These are phyloP conservation scores for Drosophila aff. DNA, from an alignment of 1,140 invertebrate genomes.

Conservation along the genomic window DNA sequence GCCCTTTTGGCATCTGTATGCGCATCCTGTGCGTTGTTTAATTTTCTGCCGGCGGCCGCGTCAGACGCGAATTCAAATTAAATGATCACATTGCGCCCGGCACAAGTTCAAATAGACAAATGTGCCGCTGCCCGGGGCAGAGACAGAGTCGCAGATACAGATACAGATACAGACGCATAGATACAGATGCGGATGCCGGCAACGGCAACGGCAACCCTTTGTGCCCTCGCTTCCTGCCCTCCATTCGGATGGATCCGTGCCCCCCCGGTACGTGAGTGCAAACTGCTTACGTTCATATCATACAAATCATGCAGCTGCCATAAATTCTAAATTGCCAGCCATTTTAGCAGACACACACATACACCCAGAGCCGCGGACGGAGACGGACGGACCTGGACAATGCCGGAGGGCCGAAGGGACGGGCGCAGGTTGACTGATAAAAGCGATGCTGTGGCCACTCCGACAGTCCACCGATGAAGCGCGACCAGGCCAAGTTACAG, in stretches of 20 bases:
- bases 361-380: constrained; percentile 7
- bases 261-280: constrained; percentile 73
- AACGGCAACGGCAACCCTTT: constrained; percentile 35
- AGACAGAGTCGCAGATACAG: constrained; percentile 6
- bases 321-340: constrained; percentile 84
- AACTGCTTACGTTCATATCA: constrained; percentile 81
- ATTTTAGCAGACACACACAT: constrained; percentile 61
- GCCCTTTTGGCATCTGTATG: constrained; percentile 15
- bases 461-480: constrained; percentile 11
- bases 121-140: constrained; percentile 38
- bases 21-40: constrained; percentile 41
- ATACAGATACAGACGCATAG: constrained; percentile 2
- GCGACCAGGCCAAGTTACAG: constrained; percentile 23
- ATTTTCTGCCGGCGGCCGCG: constrained; percentile 39
- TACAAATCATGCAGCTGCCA: constrained; percentile 84
- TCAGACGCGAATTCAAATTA: constrained; percentile 79
- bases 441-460: constrained; percentile 58
- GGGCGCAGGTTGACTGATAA: constrained; percentile 72
- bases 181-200: constrained; percentile 47
- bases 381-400: constrained; percentile 31
- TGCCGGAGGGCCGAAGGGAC: constrained; percentile 46
- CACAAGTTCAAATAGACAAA: constrained; percentile 70
- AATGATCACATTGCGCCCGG: constrained; percentile 71
- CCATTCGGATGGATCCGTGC: constrained; percentile 17
- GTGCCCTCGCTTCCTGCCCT: constrained; percentile 32